Evolutionary conservation across 2,888 invertebrate species (phyloP).

Genomic region (Ophion slaviceki): DNA sequence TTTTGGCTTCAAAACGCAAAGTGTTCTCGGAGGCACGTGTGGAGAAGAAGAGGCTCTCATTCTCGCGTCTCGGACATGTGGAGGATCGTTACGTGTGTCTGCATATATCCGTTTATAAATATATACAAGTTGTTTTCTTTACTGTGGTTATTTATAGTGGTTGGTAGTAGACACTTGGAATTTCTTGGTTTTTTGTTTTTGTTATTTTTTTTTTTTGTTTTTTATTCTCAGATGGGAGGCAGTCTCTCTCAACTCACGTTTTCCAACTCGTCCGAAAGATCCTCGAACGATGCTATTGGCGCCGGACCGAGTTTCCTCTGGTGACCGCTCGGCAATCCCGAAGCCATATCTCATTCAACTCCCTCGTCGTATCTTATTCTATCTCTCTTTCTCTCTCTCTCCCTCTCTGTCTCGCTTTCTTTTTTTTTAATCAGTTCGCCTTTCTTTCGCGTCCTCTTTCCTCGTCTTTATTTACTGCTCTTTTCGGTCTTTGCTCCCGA

Average conservation of each 20-base stretch:
- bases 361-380: constrained; percentile 17
- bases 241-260: constrained; percentile 79
- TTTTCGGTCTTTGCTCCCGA: too few relatives aligned
- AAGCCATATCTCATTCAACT: constrained; percentile 75
- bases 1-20: too few relatives aligned
- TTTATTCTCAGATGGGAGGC: constrained; percentile 49
- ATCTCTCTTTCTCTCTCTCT: constrained; percentile 54
- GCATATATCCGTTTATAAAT: too few relatives aligned
- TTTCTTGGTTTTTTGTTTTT: constrained; percentile 16
- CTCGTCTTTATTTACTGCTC: too few relatives aligned
- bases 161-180: constrained; percentile 1
- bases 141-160: not conserved
- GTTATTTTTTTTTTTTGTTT: constrained; percentile 49
- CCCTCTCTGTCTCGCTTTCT: constrained; percentile 10
- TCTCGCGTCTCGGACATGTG: too few relatives aligned
- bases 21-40: too few relatives aligned
- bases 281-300: constrained; percentile 97
- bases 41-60: too few relatives aligned
- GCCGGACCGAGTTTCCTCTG: constrained; percentile 95
- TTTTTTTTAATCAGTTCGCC: constrained; percentile 21
- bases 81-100: too few relatives aligned
- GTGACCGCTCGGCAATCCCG: constrained; percentile 80
- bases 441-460: too few relatives aligned
- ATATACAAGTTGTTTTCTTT: too few relatives aligned
- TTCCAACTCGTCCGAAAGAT: constrained; percentile 92